phyloP scores from a whole-genome alignment of 2,113 vertebrate species.

The Lampris incognitus region DNA sequence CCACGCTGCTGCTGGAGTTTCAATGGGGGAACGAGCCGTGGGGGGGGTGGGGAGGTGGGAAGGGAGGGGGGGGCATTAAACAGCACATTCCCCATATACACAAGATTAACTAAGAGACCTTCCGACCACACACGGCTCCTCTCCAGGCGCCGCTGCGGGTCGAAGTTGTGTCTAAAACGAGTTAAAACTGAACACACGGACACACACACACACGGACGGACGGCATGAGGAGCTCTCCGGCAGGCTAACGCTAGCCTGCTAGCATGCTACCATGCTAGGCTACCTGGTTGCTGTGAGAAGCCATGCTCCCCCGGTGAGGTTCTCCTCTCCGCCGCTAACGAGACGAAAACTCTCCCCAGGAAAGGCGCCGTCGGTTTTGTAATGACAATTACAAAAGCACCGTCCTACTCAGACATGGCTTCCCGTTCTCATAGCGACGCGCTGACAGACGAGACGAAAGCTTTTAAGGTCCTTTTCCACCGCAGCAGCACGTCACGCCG shows the following conservation, averaged over 20 bases:
- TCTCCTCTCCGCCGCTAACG: conserved; percentile 68
- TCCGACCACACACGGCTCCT: too few relatives aligned
- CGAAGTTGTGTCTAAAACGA: background rate
- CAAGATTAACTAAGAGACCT: too few relatives aligned
- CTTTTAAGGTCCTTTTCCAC: conserved; percentile 59
- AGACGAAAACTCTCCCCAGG: conserved; percentile 72
- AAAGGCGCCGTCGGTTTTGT: conserved; percentile 56
- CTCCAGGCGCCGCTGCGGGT: background rate
- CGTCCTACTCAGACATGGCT: conserved; percentile 72
- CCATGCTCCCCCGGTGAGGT: conserved; percentile 86
- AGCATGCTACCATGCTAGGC: conserved; percentile 74
- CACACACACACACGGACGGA: conserved; percentile 7
- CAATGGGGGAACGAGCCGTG: conserved; percentile 57
- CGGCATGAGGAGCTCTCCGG: conserved; percentile 47
- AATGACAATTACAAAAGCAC: conserved; percentile 55
- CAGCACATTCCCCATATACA: conserved; percentile 65
- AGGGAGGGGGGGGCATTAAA: conserved; percentile 66
- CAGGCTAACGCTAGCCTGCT: conserved; percentile 70
- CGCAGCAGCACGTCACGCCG: conserved; percentile 79
- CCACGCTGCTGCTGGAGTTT: conserved; percentile 68
- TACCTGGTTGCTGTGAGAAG: conserved; percentile 86
- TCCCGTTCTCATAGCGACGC: conserved; percentile 68
- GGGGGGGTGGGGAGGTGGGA: conserved; percentile 39
- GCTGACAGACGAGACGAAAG: conserved; percentile 51
- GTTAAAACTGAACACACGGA: background rate